Percentiles rank a stretch among this genome's conserved stretches.
phyloP scores from a whole-genome alignment of 2,113 vertebrate genomes.

The Aix galericulata region DNA sequence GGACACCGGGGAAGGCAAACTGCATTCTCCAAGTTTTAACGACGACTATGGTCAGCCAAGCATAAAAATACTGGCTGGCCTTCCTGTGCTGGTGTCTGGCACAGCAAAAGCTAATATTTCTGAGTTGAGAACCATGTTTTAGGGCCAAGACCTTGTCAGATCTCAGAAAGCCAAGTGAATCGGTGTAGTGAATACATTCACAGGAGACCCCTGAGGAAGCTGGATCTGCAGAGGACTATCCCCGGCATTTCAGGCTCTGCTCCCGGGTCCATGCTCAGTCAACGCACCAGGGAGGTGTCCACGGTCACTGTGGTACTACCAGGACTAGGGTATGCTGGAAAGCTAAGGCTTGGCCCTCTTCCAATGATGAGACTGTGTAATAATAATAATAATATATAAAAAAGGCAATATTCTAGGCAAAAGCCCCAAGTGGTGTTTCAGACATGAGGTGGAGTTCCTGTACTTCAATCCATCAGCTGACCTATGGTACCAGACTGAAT shows the following conservation, averaged over 20 bases:
- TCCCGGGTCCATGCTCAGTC: neutral
- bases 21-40: slow-evolving; percentile 12
- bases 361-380: neutral
- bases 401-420: neutral
- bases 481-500: neutral
- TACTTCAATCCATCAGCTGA: neutral
- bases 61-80: slow-evolving; percentile 5
- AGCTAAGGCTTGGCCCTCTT: neutral
- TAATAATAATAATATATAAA: neutral
- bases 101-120: slow-evolving; percentile 24
- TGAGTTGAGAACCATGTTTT: neutral
- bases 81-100: neutral
- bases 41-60: neutral
- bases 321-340: neutral
- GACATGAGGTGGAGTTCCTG: neutral
- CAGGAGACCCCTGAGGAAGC: neutral
- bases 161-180: slow-evolving; percentile 2
- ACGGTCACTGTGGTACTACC: neutral
- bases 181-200: neutral
- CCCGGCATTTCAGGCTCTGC: neutral
- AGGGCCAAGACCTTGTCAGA: slow-evolving; percentile 33
- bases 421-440: neutral
- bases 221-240: neutral
- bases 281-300: neutral
- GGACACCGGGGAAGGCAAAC: neutral